Conservation (phyloP, 2,797 vertebrate genomes). For the Acomys russatus region DNA sequence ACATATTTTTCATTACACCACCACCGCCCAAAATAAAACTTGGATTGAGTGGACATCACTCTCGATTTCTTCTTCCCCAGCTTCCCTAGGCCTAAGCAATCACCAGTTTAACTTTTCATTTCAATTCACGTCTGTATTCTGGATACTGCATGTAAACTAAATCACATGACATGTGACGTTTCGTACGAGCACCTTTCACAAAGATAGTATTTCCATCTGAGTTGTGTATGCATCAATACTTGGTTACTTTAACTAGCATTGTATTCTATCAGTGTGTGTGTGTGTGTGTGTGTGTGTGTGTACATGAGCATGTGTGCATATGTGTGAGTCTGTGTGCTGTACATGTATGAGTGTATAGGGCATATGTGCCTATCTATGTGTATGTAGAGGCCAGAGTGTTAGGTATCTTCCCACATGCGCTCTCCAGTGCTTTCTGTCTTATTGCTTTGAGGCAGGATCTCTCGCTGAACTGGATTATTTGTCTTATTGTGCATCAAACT, state of each 20-base stretch:
- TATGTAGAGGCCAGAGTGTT: neutral
- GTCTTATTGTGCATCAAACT: neutral
- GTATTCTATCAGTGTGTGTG: neutral
- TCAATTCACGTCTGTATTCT: neutral
- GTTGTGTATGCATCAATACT: neutral
- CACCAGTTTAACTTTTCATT: neutral
- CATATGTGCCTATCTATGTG: neutral
- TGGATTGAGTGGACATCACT: neutral
- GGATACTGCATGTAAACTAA: neutral
- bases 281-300: neutral
- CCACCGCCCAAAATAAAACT: neutral
- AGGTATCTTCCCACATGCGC: neutral
- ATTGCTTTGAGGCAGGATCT: neutral
- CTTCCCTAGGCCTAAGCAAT: neutral
- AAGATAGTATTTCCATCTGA: neutral
- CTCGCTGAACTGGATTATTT: neutral
- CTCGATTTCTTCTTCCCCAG: neutral
- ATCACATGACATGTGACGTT: neutral
- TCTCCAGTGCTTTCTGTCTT: neutral
- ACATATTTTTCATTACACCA: neutral
- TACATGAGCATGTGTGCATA: neutral
- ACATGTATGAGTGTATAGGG: neutral
- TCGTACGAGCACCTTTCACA: neutral
- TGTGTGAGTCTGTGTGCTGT: neutral
- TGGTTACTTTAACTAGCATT: constrained; percentile 26